phyloP scores from a whole-genome alignment of 1,140 invertebrate genomes.

The Colletes latitarsis region DNA sequence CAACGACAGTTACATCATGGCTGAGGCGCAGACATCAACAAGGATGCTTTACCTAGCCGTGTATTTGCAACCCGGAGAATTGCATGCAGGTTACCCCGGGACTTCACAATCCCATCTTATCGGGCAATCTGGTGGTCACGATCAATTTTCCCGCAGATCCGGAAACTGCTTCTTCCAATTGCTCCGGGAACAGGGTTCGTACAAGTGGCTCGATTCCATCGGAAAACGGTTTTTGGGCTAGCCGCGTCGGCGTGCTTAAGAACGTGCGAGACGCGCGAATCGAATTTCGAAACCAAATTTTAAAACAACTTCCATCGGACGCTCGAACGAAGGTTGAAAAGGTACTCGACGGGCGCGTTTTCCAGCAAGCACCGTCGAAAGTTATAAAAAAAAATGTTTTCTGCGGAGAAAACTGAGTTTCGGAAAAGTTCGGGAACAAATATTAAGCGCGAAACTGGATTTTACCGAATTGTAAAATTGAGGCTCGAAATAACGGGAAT shows the following conservation, averaged over 20 bases:
- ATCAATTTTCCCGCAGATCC: conserved; percentile 55
- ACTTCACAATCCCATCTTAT: conserved; percentile 57
- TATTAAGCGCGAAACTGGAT: too few species aligned
- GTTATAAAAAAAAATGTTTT: background rate
- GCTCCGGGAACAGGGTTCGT: background rate
- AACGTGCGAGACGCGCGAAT: background rate
- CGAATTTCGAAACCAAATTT: conserved; percentile 15
- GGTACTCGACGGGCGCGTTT: background rate
- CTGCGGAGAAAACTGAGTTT: too few species aligned
- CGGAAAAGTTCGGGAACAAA: too few species aligned
- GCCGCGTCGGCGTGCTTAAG: background rate
- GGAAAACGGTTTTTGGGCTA: conserved; percentile 9
- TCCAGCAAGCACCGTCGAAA: too few species aligned
- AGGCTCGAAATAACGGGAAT: too few species aligned
- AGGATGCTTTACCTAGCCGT: background rate
- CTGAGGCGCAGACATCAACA: conserved; percentile 23
- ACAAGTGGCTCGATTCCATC: background rate
- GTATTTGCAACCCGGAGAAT: conserved; percentile 48
- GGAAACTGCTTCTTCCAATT: conserved; percentile 52
- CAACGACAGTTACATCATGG: conserved; percentile 37
- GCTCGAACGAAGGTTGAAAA: background rate
- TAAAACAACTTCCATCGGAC: background rate
- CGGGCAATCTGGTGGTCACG: conserved; percentile 51
- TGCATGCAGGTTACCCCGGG: conserved; percentile 37
- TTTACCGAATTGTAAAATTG: too few species aligned